These are phyloP conservation scores for Neuroscelio doddi DNA, from an alignment of 2,888 invertebrate species.

Conservation along the genomic window DNA sequence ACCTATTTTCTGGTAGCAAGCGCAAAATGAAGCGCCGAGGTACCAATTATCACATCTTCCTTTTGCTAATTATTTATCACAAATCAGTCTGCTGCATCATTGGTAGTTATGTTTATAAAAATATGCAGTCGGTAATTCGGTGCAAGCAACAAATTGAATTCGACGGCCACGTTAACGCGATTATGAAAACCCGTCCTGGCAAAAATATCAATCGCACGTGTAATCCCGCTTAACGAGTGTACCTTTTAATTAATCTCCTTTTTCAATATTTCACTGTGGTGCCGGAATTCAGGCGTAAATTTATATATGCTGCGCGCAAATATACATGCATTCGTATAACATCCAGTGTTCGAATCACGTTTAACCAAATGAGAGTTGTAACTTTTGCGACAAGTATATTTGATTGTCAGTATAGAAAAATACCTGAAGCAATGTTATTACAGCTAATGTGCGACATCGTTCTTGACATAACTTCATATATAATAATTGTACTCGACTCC, in stretches of 20 bases:
- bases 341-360: conserved; percentile 38
- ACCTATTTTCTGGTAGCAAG: not conserved
- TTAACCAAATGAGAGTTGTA: conserved; percentile 44
- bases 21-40: conserved; percentile 5
- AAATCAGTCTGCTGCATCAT: conserved; percentile 19
- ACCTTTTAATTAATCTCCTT: conserved; percentile 65
- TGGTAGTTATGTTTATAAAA: conserved; percentile 38
- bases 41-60: conserved; percentile 47
- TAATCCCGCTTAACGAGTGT: conserved; percentile 65
- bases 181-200: conserved; percentile 56
- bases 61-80: conserved; percentile 11
- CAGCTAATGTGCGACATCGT: too few relatives aligned
- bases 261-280: conserved; percentile 58
- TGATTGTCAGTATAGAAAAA: conserved; percentile 48
- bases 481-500: too few relatives aligned
- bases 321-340: too few relatives aligned
- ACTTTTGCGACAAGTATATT: conserved; percentile 44
- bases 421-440: too few relatives aligned
- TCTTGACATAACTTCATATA: too few relatives aligned
- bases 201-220: conserved; percentile 65
- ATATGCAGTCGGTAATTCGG: conserved; percentile 46
- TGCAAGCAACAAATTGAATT: conserved; percentile 63
- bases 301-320: conserved; percentile 45
- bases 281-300: conserved; percentile 46
- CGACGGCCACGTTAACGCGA: conserved; percentile 62